phyloP scores from a whole-genome alignment of 2,113 vertebrate genomes.

The Charadrius vociferus region DNA sequence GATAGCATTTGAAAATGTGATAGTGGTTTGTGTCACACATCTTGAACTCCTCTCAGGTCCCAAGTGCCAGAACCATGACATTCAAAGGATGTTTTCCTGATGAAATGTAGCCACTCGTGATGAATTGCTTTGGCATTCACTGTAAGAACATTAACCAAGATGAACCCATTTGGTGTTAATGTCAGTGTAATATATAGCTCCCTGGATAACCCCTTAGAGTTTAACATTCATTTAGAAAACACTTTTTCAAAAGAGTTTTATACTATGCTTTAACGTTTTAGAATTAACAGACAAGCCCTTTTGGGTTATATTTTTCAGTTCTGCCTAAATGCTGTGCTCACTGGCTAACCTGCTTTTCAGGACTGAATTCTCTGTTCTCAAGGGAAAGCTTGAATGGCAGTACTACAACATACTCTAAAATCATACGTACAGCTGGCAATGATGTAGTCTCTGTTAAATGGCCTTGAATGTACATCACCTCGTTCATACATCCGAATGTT shows the following conservation, averaged over 20 bases:
- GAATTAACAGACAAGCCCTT: background rate
- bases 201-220: constrained; percentile 38
- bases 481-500: background rate
- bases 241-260: constrained; percentile 14
- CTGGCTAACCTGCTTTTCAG: background rate
- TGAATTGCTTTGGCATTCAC: constrained; percentile 68
- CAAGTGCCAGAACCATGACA: constrained; percentile 19
- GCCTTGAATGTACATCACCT: background rate
- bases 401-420: background rate
- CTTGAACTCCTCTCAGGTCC: constrained; percentile 13
- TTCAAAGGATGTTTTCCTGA: constrained; percentile 56
- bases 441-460: background rate
- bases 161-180: constrained; percentile 69
- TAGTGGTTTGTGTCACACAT: constrained; percentile 7
- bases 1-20: background rate
- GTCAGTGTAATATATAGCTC: constrained; percentile 59
- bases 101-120: constrained; percentile 43
- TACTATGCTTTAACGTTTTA: background rate
- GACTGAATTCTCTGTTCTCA: background rate
- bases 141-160: constrained; percentile 64
- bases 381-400: background rate
- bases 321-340: background rate
- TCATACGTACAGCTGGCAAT: background rate
- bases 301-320: background rate
- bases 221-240: constrained; percentile 47